Base-by-base conservation (phyloP, 2,113 vertebrate species). In the Pagrus major region DNA sequence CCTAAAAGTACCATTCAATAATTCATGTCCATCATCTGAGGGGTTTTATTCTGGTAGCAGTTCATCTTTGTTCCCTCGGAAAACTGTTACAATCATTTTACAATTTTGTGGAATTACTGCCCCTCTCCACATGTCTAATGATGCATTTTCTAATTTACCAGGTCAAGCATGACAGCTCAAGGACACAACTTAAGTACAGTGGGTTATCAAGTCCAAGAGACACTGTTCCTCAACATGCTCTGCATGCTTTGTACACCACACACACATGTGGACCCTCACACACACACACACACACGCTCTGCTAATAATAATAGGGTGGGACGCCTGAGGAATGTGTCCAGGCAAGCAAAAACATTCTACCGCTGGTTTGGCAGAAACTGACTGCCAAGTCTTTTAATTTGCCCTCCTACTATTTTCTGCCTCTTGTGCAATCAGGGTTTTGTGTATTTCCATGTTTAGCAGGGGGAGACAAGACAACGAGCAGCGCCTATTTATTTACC, bases 301-400 rank as follows among this genome's bases (percentile, higher is more conserved):
- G 79, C 79, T 92, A 94, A 91, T 93, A 92, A 93, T 93, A 89
- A 91, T 84, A 88, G 87, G 87, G 82, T 91, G 81, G 86, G 84
- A 86, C 67, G 78, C 59, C 67, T 49, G 78, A 86, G 85, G 89
- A 94, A 93, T 94, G 87, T 90, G 92, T 92, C 78, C 80, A 88
- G 74, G 87, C 93, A 91, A 87, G 92, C 92, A 89, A 84, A 93
- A 92, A 89, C 66, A 71, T 63, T 83, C 70, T 69, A 54, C 79
- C 35, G 47, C 61, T 29, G 75, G 67, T 90, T 92, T 90, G 89
- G 91, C 87, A 86, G 75, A 76, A 89, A 85, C 71, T 44, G 39
- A 83, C 81, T 86, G 78, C 78, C 58, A 76, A 88, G 84, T 81
- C 87, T 89, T 89, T 85, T 89, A 88, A 85, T 90, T 91, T 87